Percentiles rank a stretch among this genome's conserved stretches.
phyloP scores from a whole-genome alignment of 1,140 invertebrate genomes.

The Lordiphosa clarofinis region DNA sequence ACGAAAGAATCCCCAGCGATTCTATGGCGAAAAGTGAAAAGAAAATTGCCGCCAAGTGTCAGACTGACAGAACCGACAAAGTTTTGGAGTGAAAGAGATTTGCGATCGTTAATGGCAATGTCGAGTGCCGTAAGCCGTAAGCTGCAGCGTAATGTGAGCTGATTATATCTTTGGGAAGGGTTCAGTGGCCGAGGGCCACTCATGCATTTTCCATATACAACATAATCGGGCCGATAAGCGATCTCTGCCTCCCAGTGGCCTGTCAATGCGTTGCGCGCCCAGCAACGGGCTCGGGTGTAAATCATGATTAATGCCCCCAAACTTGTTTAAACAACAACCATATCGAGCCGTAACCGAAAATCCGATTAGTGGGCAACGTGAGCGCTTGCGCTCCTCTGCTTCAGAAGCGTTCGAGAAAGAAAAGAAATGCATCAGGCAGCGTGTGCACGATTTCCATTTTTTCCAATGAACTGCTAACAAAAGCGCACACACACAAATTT shows the following conservation, averaged over 20 bases:
- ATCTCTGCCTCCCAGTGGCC: constrained; percentile 54
- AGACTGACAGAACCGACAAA: constrained; percentile 26
- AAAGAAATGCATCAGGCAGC: too few species aligned
- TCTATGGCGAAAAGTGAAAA: constrained; percentile 58
- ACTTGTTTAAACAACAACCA: constrained; percentile 71
- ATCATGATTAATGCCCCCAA: constrained; percentile 72
- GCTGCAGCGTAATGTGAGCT: constrained; percentile 45
- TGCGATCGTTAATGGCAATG: constrained; percentile 12
- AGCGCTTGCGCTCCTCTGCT: constrained; percentile 23
- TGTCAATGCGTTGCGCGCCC: constrained; percentile 65
- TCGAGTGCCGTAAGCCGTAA: constrained; percentile 25
- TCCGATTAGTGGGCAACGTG: constrained; percentile 67
- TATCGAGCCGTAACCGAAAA: constrained; percentile 71
- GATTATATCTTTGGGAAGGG: constrained; percentile 48
- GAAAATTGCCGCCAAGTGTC: constrained; percentile 67
- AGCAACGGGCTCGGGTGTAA: constrained; percentile 31
- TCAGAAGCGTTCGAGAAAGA: constrained; percentile 16
- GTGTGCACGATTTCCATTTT: constrained; percentile 67
- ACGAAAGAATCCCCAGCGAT: constrained; percentile 32
- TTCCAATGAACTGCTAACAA: constrained; percentile 63
- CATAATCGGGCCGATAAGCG: constrained; percentile 73
- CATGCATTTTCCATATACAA: constrained; percentile 56
- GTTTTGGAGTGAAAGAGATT: constrained; percentile 7
- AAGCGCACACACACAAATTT: constrained; percentile 61
- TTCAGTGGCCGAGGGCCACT: constrained; percentile 44